Base-by-base conservation (phyloP, 2,797 vertebrate species). In the Furcifer pardalis region DNA sequence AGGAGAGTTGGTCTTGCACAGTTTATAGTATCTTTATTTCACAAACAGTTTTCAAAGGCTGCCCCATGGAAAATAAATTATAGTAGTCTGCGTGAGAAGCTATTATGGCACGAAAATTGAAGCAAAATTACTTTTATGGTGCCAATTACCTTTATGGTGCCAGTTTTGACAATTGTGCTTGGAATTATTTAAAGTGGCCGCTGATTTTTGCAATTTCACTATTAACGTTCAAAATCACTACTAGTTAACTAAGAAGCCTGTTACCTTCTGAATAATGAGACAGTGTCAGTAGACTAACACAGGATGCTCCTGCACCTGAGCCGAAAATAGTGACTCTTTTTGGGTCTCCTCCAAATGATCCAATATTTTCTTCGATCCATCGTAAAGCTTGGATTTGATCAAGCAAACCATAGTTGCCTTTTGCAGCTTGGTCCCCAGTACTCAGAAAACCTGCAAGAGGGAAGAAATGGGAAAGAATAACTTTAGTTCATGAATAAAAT, bases 191-290 rank as follows among this genome's bases (percentile, higher is more conserved):
- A 42, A 63, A 78, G 59, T 60, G 37, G 0, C 30, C 73, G 66
- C 21, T 2, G 60, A 0, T 46, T 21, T 60, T 72, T 66, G 23
- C 32, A 52, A 23, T 66, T n/a, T 66, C 52, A 69, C 25, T 76
- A 30, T 81, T 37, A 59, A 9, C 21, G 15, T 59, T 25, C 72
- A 5, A 4, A 49, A 81, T 40, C 13, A 7, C 56, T 30, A 71
- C 32, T 19, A 5, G 19, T 86, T 86, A 84, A 7, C 35, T 82
- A 46, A n/a, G 52, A 83, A 63, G 19, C 81, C 10, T 0, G 0
- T 91, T 96, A 99, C 98, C 98, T 97, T 99, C 98, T 63, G 98
- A 99, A 90, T 99, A 99, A 95, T 99, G 98, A 0, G 98, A 99
- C n/a, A 99, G 95, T 40, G 98, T 99, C 90, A 99, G 94, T 74